Conservation (phyloP, 2,113 vertebrate species). For the Serinus canaria region DNA sequence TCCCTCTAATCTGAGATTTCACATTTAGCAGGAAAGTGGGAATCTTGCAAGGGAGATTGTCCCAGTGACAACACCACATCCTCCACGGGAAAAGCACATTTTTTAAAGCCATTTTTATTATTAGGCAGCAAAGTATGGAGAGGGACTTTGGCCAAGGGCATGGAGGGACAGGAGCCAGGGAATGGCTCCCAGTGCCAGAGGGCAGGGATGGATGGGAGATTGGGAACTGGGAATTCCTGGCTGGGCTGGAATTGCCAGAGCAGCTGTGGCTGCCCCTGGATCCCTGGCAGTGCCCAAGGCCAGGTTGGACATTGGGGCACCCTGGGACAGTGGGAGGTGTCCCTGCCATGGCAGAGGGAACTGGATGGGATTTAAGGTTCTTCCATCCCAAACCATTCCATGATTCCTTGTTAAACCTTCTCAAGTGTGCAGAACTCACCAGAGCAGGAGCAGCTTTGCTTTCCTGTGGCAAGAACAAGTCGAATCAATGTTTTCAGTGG, state of each 20-base stretch:
- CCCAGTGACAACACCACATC: neutral
- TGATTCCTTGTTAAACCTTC: neutral
- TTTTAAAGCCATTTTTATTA: neutral
- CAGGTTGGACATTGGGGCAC: neutral
- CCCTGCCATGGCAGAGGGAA: neutral
- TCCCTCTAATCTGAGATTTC: neutral
- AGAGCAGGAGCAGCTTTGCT: neutral
- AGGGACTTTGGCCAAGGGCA: neutral
- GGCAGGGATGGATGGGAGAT: neutral
- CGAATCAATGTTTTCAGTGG: neutral
- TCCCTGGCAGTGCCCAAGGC: neutral
- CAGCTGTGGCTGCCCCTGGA: neutral
- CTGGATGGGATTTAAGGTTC: neutral
- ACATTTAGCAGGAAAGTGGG: neutral
- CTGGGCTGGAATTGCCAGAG: neutral
- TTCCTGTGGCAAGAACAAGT: neutral
- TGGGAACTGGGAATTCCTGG: neutral
- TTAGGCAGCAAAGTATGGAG: neutral
- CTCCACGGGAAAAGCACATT: neutral
- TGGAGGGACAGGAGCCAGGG: accelerated
- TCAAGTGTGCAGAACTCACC: no score
- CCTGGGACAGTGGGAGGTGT: neutral
- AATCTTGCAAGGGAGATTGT: neutral
- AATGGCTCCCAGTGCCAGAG: neutral
- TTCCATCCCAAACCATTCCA: neutral